phyloP scores from a whole-genome alignment of 1,140 invertebrate species.

The Lineus longissimus region DNA sequence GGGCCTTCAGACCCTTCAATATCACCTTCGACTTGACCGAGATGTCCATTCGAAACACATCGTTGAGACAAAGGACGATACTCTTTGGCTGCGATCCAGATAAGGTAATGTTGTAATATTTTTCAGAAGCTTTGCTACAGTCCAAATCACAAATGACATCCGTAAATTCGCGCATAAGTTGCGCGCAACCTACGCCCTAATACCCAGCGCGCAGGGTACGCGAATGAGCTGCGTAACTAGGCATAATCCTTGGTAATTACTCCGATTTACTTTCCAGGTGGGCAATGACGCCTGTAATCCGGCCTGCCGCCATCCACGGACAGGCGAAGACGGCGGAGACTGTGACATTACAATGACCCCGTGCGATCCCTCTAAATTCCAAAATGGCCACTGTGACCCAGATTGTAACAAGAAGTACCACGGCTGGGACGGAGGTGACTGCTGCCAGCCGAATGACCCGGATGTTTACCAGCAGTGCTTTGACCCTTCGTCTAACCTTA shows the following conservation, averaged over 20 bases:
- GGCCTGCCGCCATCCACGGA: slow-evolving; percentile 28
- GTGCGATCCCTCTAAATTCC: slow-evolving; percentile 21
- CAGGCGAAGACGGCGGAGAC: slow-evolving; percentile 37
- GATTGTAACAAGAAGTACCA: slow-evolving; percentile 35
- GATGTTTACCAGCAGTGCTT: slow-evolving; percentile 26
- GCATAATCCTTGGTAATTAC: too few species aligned
- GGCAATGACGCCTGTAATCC: slow-evolving; percentile 31
- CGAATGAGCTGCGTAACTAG: too few species aligned
- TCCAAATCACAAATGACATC: too few species aligned
- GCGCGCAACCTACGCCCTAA: not conserved
- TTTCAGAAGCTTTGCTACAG: not conserved
- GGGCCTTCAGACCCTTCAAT: slow-evolving; percentile 38
- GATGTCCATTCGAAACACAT: slow-evolving; percentile 26
- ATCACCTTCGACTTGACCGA: slow-evolving; percentile 30
- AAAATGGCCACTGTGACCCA: slow-evolving; percentile 36
- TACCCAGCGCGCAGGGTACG: not conserved
- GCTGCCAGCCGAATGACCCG: slow-evolving; percentile 22
- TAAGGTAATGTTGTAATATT: not conserved
- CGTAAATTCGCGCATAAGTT: not conserved
- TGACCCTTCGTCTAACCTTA: slow-evolving; percentile 29
- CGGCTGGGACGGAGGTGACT: slow-evolving; percentile 42
- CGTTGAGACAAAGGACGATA: slow-evolving; percentile 23
- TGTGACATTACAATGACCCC: slow-evolving; percentile 22
- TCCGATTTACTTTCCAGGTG: slow-evolving; percentile 7
- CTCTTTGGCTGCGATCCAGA: slow-evolving; percentile 31